Base-by-base conservation (phyloP, 2,888 invertebrate genomes). In the Drosophila heteroneura region DNA sequence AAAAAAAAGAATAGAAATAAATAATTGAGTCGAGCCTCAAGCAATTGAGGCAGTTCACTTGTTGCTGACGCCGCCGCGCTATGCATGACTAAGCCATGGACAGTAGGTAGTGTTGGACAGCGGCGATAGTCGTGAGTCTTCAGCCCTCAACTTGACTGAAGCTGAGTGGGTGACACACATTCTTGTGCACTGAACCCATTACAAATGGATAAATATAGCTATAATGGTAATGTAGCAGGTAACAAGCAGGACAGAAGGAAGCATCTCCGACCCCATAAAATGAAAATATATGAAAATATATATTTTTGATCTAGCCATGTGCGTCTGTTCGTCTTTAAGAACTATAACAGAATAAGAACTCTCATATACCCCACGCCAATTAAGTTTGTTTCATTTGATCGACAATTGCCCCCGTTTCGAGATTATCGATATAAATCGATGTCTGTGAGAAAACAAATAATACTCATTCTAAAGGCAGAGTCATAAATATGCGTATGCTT, bases 1-100 rank as follows among this genome's bases (percentile, higher is more conserved):
- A 41, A 41, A 16, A 16, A 37, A 12, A 19, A 19, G 1, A 7
- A 49, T 49, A 32, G 3, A 35, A 16, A 54, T 22, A 39, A 57
- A 26, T 53, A 61, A 69, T 65, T 53, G 53, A 72, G 47, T 53
- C 47, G 58, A 58, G 58, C 22, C 32, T 58, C 32, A 19, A 35
- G 32, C 65, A 74, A 74, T 74, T 74, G 52, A 60, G 30, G 44
- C 61, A 65, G 73, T 33, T 30, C 58, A 58, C 58, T 58, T 58
- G 58, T 57, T 37, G 39, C 26, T 37, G 56, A 59, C 30, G 70
- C 58, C 53, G 67, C 26, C 22, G 54, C 16, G 14, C 16, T 9
- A 9, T 26, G 47, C 28, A 56, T 76, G 75, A 74, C 44, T 78
- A 73, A 78, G 63, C 37, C 32, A 22, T 22, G 41, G 41, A 3